phyloP scores from a whole-genome alignment of 2,888 invertebrate genomes.

The Microctonus aethiopoides region DNA sequence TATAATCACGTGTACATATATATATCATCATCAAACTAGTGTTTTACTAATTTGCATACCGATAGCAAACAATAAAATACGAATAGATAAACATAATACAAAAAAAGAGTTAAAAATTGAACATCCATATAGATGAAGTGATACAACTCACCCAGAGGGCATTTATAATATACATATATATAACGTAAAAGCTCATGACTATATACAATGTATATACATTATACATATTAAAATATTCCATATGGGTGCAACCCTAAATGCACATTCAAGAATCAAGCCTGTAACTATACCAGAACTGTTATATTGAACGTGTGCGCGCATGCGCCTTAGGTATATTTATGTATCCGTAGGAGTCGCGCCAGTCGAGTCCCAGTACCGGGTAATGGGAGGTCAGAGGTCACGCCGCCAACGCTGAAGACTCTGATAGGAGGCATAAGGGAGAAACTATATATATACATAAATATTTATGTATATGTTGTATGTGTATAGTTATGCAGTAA shows the following conservation, averaged over 20 bases:
- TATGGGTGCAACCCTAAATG: conserved; percentile 31
- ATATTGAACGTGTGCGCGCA: conserved; percentile 28
- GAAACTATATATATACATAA: not conserved
- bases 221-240: conserved; percentile 2
- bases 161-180: not conserved
- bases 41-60: too few species aligned
- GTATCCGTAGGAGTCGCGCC: conserved; percentile 62
- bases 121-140: not conserved
- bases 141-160: not conserved
- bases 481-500: not conserved
- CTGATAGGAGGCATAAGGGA: conserved; percentile 21
- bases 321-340: conserved; percentile 51
- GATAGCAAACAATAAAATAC: not conserved
- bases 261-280: conserved; percentile 9
- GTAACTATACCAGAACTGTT: conserved; percentile 23
- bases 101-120: not conserved
- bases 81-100: not conserved
- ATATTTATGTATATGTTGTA: too few species aligned
- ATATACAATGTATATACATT: not conserved
- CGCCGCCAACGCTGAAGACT: conserved; percentile 57
- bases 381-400: conserved; percentile 66
- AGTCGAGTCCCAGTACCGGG: conserved; percentile 62
- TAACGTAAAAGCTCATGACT: conserved; percentile 1
- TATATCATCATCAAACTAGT: too few species aligned
- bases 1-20: too few species aligned